phyloP scores from a whole-genome alignment of 1,140 invertebrate genomes.

The Tenebrio molitor region DNA sequence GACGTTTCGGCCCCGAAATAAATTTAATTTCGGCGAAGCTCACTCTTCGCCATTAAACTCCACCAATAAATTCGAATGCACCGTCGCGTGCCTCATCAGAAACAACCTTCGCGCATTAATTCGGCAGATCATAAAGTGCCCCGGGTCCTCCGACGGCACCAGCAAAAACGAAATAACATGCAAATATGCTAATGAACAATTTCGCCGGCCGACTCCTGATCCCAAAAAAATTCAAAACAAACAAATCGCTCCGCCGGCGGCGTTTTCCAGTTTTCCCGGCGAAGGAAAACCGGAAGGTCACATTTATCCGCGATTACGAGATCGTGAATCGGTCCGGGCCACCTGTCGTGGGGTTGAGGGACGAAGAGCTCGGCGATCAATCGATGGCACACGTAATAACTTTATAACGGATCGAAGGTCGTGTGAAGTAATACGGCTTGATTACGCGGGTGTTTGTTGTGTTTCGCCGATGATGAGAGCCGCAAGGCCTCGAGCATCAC shows the following conservation, averaged over 20 bases:
- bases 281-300: no score
- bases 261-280: no score
- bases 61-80: background rate
- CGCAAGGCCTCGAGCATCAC: slow-evolving; percentile 35
- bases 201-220: no score
- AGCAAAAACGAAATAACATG: no score
- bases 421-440: slow-evolving; percentile 50
- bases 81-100: background rate
- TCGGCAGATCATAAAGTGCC: background rate
- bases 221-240: no score
- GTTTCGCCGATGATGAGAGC: slow-evolving; percentile 32
- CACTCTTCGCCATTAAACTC: background rate
- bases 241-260: no score
- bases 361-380: slow-evolving; percentile 23
- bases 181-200: background rate
- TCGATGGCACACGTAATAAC: slow-evolving; percentile 37
- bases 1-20: no score
- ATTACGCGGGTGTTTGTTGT: slow-evolving; percentile 42
- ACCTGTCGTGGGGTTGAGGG: slow-evolving; percentile 27
- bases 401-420: slow-evolving; percentile 51
- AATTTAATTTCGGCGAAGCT: background rate
- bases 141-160: no score
- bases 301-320: no score
- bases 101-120: background rate
- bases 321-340: no score